Percentiles rank a stretch among this genome's conserved stretches.
phyloP scores from a whole-genome alignment of 1,140 invertebrate species.

The Rhyzopertha dominica region DNA sequence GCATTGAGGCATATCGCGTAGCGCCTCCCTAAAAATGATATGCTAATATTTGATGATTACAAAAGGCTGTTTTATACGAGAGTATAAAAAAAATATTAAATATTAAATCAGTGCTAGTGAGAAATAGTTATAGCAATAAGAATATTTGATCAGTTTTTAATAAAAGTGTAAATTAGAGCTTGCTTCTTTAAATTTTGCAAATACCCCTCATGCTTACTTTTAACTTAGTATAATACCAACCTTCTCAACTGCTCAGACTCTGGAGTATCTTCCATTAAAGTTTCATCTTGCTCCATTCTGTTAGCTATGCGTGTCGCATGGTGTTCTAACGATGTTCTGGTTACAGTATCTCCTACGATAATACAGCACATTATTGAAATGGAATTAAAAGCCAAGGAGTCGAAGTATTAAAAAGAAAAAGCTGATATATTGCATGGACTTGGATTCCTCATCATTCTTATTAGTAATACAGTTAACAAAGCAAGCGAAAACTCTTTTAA shows the following conservation, averaged over 20 bases:
- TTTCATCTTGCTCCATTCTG: conserved; percentile 55
- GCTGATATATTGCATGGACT: too few relatives aligned
- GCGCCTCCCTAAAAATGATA: conserved; percentile 50
- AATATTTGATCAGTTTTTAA: too few relatives aligned
- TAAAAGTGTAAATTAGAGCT: too few relatives aligned
- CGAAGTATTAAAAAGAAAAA: not conserved
- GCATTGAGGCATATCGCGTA: conserved; percentile 58
- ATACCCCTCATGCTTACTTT: too few relatives aligned
- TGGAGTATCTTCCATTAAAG: conserved; percentile 57
- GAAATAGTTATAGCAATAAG: too few relatives aligned
- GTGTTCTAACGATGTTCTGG: conserved; percentile 39
- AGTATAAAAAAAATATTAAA: too few relatives aligned
- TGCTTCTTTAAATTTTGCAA: too few relatives aligned
- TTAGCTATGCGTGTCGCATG: conserved; percentile 53
- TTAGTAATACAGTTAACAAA: too few relatives aligned
- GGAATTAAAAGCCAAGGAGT: not conserved
- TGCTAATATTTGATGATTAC: not conserved
- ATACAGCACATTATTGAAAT: conserved; percentile 8
- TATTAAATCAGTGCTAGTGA: too few relatives aligned
- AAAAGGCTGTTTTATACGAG: not conserved
- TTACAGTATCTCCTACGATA: conserved; percentile 3
- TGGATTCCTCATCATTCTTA: too few relatives aligned
- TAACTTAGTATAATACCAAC: conserved; percentile 40
- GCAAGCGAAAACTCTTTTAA: too few relatives aligned
- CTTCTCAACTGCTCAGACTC: conserved; percentile 53